phyloP scores from a whole-genome alignment of 2,888 invertebrate genomes.

The Desoria tigrina region DNA sequence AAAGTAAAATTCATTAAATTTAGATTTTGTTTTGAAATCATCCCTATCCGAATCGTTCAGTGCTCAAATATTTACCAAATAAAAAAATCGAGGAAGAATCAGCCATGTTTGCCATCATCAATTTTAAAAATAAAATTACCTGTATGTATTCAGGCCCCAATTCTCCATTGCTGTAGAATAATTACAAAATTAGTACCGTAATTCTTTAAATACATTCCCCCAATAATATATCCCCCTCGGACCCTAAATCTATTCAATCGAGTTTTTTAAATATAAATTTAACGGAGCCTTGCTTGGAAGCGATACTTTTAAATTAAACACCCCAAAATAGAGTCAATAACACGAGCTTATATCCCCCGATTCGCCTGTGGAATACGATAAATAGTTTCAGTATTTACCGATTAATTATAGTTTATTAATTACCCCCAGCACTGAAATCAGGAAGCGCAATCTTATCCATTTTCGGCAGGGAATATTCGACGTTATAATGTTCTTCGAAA shows the following conservation, averaged over 20 bases:
- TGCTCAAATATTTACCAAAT: no score
- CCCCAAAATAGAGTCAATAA: not conserved
- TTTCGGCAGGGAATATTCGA: constrained; percentile 40
- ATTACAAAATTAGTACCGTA: not conserved
- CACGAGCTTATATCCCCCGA: not conserved
- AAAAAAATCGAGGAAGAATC: constrained; percentile 35
- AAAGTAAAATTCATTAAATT: no score
- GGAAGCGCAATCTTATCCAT: constrained; percentile 47
- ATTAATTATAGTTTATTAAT: not conserved
- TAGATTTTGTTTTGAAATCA: no score
- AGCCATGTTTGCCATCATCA: not conserved
- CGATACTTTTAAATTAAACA: not conserved
- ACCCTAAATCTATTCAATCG: no score
- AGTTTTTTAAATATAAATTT: no score
- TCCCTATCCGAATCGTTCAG: no score
- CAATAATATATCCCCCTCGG: not conserved
- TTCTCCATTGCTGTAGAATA: constrained; percentile 41
- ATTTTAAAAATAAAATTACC: constrained; percentile 20
- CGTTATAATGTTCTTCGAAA: constrained; percentile 34
- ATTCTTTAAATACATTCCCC: not conserved
- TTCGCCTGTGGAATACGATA: no score
- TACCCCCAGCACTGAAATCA: constrained; percentile 33
- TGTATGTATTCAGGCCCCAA: constrained; percentile 46
- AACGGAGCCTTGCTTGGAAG: no score
- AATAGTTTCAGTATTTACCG: not conserved